Percentiles rank a stretch among this genome's conserved stretches.
These are phyloP conservation scores for Lithosia quadra DNA, from an alignment of 2,888 invertebrate genomes.

Conservation along the genomic window DNA sequence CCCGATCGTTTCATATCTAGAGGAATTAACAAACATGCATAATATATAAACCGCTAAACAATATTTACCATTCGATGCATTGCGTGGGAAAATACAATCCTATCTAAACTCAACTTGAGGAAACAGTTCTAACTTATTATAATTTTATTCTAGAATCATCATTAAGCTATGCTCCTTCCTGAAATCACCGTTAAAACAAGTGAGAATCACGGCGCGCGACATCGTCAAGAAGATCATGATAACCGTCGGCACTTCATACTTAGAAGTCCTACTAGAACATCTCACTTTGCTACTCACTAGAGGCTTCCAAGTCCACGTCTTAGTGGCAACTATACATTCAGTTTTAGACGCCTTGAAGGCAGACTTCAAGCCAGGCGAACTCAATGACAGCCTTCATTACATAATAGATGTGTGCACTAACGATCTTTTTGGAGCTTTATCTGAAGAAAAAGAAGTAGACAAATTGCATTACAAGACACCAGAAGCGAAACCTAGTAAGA, in stretches of 20 bases:
- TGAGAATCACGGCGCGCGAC: conserved; percentile 94
- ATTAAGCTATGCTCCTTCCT: conserved; percentile 96
- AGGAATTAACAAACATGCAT: no score
- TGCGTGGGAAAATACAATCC: background rate
- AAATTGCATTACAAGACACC: conserved; percentile 93
- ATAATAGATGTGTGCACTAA: conserved; percentile 94
- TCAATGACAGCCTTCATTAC: conserved; percentile 92
- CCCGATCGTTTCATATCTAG: no score
- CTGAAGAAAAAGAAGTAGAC: conserved; percentile 97
- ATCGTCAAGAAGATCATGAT: conserved; percentile 97
- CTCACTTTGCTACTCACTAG: conserved; percentile 92
- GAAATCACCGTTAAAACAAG: conserved; percentile 95
- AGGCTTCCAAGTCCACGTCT: conserved; percentile 97
- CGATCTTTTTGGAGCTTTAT: conserved; percentile 95
- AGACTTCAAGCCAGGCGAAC: conserved; percentile 90
- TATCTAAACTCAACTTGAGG: no score
- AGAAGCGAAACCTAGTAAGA: conserved; percentile 93
- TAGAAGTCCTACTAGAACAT: conserved; percentile 92
- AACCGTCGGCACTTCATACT: conserved; percentile 93
- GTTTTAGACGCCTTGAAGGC: conserved; percentile 91
- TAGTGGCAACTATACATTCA: conserved; percentile 95
- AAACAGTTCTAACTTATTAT: background rate
- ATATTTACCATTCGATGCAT: no score
- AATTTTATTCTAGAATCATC: conserved; percentile 88
- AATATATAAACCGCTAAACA: no score